Base-by-base conservation (phyloP, 2,797 vertebrate genomes). In the Microhierax caerulescens region DNA sequence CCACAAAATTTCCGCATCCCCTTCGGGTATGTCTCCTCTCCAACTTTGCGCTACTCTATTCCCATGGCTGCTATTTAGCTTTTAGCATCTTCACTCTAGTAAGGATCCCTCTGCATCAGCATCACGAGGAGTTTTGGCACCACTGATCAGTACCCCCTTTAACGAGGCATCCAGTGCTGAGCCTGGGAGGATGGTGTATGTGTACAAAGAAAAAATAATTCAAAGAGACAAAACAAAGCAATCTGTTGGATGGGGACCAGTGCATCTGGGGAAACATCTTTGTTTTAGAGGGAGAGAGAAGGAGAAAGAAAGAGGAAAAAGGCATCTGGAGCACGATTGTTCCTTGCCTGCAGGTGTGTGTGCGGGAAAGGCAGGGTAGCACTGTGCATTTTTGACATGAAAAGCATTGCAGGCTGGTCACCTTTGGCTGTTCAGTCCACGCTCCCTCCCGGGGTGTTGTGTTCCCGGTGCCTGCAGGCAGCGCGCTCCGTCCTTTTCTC, bases 181-280 rank as follows among this genome's bases (percentile, higher is more conserved):
- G 94, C 85, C 92, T 95, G 83, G 85, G 88, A 93, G 56, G 63
- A 79, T 5, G 4, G 82, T 1, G 0, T 74, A 41, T 30, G 50
- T 1, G 1, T 32, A 88, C 83, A 88, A 94, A 95, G 85, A 56
- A 93, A 97, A 89, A 72, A 73, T 64, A 95, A 95, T 67, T 95
- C 92, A 88, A 93, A 94, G 88, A 54, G 70, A 95, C 75, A 93
- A 93, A 75, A 93, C 90, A 96, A 94, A 97, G 61, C 60, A 41
- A 72, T 86, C 88, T 85, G 28, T 64, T 97, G 96, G 92, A 94
- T 70, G 72, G 64, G 56, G 86, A 95, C 93, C 94, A 96, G 72
- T 36, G 68, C 96, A 91, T 95, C 88, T 96, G 91, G 91, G 84
- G 81, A 96, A 92, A 81, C 67, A 64, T 76, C 73, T 95, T 96